Evolutionary conservation across 1,140 invertebrate genomes (phyloP).

Genomic region (Formica selysi): DNA sequence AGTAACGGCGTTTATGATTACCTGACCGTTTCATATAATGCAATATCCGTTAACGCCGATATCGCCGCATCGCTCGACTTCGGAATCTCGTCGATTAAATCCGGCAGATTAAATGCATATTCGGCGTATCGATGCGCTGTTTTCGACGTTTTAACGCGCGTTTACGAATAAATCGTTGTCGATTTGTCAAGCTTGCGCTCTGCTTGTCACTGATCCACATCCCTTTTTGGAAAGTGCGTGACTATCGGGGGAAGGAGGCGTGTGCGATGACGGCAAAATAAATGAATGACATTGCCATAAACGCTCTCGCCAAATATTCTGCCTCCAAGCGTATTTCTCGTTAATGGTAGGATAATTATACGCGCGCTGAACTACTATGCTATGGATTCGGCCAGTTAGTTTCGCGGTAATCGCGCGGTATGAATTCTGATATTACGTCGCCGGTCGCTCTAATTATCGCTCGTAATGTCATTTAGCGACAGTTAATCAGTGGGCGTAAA

Average conservation of each 20-base stretch:
- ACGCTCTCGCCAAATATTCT: constrained; percentile 51
- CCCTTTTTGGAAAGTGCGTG: background rate
- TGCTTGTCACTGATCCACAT: background rate
- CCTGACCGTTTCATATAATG: constrained; percentile 15
- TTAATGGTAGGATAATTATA: constrained; percentile 68
- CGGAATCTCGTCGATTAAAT: constrained; percentile 17
- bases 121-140: background rate
- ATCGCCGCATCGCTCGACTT: constrained; percentile 11
- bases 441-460: constrained; percentile 58
- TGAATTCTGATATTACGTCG: constrained; percentile 68
- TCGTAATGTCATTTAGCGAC: constrained; percentile 62
- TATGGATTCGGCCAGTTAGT: constrained; percentile 67
- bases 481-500: constrained; percentile 64
- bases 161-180: constrained; percentile 19
- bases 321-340: constrained; percentile 54
- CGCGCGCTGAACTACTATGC: constrained; percentile 56
- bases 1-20: constrained; percentile 55
- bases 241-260: constrained; percentile 19
- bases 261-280: constrained; percentile 58
- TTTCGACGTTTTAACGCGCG: constrained; percentile 38
- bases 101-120: constrained; percentile 4
- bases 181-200: background rate
- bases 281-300: constrained; percentile 71
- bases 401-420: constrained; percentile 59
- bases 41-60: constrained; percentile 41